Evolutionary conservation across 2,113 vertebrate genomes (phyloP), one percentile per base, ranked within the genome.

Genomic region (Ailurus styani): DNA sequence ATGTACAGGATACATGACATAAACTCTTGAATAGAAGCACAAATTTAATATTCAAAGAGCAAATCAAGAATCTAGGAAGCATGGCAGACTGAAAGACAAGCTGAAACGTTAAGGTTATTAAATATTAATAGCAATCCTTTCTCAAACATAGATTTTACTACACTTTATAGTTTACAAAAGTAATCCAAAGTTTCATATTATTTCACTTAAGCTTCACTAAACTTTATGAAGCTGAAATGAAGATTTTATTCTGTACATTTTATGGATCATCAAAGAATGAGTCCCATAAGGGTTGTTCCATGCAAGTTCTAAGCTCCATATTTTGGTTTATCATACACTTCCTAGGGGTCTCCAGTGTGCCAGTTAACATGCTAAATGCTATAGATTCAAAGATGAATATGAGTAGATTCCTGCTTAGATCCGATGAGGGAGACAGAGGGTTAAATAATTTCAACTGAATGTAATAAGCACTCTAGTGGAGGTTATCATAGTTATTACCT

Each of bases 21-120:
- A 79, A 94, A 89, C 34, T 97, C 57, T 60, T 95, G 20, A 27
- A 55, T 47, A n/a, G 25, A 95, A 57, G 45, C n/a, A 78, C 37
- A 96, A 45, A 89, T 77, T 85, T 85, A 91, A 72, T 52, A 88
- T 91, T 87, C 37, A 89, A 93, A 86, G 15, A 88, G 75, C 18
- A 75, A 73, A 91, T 73, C 21, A 88, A 95, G 11, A 95, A 93
- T 52, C 27, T 37, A 79, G 91, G 62, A 87, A 27, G 29, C 10
- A 66, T 57, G 37, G 34, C 29, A 96, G 64, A 77, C 37, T n/a
- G 50, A 37, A 95, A 93, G 27, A 83, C 15, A 87, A 54, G 92
- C 34, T 87, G 15, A 90, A 96, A 73, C 79, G 14, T 55, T 91
- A 70, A 7, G 52, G 13, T 14, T 82, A 85, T 62, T 96, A 97